These are phyloP conservation scores for Platanista minor DNA, from an alignment of 2,113 vertebrate genomes.

Conservation along the genomic window DNA sequence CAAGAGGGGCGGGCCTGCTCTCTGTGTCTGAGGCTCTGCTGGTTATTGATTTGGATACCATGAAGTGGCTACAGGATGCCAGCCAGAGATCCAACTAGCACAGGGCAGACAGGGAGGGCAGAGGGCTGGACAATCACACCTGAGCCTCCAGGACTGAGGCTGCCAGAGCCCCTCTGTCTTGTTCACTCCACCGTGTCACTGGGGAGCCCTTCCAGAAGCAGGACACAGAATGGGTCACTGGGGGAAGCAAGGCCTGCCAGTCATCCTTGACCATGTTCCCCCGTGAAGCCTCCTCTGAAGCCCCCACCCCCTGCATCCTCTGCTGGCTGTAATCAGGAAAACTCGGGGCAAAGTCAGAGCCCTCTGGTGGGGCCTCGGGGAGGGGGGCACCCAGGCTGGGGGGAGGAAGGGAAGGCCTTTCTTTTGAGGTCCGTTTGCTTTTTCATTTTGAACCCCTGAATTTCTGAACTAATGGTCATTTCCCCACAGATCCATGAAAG, in stretches of 20 bases:
- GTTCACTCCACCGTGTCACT: accelerated
- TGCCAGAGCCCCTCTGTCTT: background rate
- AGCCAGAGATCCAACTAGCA: background rate
- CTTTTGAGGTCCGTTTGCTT: background rate
- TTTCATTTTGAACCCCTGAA: background rate
- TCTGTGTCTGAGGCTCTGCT: background rate
- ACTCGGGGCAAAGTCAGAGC: background rate
- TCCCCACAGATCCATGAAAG: background rate
- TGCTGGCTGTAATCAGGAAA: no score
- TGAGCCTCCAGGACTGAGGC: background rate
- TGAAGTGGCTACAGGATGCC: background rate
- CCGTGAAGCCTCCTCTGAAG: accelerated
- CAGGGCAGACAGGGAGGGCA: background rate
- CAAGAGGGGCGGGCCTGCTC: accelerated
- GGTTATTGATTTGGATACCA: background rate
- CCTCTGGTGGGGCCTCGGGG: background rate
- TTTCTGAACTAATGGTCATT: background rate
- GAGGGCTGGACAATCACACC: accelerated
- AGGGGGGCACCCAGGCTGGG: background rate
- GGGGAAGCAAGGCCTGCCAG: background rate
- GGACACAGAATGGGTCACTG: no score
- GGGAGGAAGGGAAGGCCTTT: background rate
- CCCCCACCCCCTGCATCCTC: background rate
- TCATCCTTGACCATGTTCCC: background rate
- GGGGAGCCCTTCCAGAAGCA: background rate